Evolutionary conservation across 1,140 invertebrate species (phyloP).

Genomic region (Rhopalosiphum maidis): DNA sequence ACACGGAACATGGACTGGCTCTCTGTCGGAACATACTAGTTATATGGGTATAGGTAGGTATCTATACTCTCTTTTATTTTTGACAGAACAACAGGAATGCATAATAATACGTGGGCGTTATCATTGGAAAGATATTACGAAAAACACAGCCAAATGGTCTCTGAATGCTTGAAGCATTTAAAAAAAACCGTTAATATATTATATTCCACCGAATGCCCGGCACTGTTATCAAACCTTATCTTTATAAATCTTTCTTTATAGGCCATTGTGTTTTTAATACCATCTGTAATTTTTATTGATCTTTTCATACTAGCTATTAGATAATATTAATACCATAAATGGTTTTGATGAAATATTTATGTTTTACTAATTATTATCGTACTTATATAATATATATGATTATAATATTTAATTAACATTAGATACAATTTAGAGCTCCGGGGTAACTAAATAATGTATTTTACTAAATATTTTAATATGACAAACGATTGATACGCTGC

Average conservation of each 20-base stretch:
- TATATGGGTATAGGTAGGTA: neutral
- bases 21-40: neutral
- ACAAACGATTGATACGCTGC: neutral
- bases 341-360: neutral
- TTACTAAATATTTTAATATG: neutral
- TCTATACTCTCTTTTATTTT: constrained; percentile 9
- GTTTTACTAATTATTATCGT: neutral
- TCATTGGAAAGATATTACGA: constrained; percentile 15
- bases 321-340: neutral
- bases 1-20: neutral
- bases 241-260: constrained; percentile 36
- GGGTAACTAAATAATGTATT: neutral
- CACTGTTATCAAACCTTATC: constrained; percentile 36
- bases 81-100: constrained; percentile 34
- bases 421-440: neutral
- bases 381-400: neutral
- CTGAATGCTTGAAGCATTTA: neutral
- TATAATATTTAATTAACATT: neutral
- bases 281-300: constrained; percentile 8
- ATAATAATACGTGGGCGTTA: constrained; percentile 54
- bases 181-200: neutral
- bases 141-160: constrained; percentile 32
- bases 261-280: constrained; percentile 39
- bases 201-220: neutral
- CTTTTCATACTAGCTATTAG: neutral